phyloP scores from a whole-genome alignment of 2,113 vertebrate genomes.

The Seriola dumerili region DNA sequence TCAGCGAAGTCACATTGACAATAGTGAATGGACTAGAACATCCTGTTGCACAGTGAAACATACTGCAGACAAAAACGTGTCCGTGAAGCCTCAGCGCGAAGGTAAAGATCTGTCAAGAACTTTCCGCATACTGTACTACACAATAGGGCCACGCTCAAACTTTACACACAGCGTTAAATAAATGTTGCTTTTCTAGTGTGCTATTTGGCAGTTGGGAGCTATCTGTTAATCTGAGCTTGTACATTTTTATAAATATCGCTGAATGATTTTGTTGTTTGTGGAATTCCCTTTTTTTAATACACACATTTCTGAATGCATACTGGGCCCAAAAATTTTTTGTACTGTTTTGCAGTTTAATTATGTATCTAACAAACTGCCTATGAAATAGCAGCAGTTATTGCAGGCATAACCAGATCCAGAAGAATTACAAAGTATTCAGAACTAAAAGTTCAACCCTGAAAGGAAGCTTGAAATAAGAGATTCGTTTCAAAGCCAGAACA shows the following conservation, averaged over 20 bases:
- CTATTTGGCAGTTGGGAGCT: neutral
- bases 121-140: neutral
- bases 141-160: neutral
- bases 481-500: neutral
- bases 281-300: neutral
- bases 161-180: constrained; percentile 41
- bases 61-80: neutral
- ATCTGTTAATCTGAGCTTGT: neutral
- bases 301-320: neutral
- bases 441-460: too few species aligned
- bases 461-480: neutral
- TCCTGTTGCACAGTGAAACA: constrained; percentile 9
- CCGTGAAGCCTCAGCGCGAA: neutral
- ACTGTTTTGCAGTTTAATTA: neutral
- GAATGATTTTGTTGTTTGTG: neutral
- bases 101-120: neutral
- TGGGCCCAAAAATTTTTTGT: neutral
- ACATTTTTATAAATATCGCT: neutral
- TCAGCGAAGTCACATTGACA: too few species aligned
- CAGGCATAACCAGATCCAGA: neutral
- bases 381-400: neutral
- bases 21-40: constrained; percentile 4
- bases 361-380: neutral
- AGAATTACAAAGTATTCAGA: neutral
- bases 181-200: constrained; percentile 20